A percentile compares a stretch with the other conserved stretches of the same genome.
Evolutionary conservation across 2,888 invertebrate genomes (phyloP).

Genomic region (Heteromurus nitidus): DNA sequence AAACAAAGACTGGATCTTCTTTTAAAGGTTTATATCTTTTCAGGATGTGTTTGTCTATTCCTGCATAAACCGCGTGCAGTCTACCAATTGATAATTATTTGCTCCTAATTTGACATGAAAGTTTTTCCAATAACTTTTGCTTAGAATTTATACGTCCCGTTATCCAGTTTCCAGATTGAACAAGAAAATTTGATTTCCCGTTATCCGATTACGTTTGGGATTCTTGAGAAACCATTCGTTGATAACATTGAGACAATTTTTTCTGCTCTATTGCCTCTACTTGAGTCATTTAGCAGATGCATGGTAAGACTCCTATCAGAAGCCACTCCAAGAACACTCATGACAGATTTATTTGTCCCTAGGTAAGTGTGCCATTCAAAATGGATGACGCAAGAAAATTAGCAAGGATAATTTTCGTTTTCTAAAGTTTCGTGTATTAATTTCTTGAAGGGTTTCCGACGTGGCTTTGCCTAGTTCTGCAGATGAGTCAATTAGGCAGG

Average conservation of each 20-base stretch:
- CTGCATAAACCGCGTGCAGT: too few relatives aligned
- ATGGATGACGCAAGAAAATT: not conserved
- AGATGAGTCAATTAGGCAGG: conserved; percentile 32
- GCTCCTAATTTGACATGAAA: not conserved
- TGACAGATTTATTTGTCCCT: conserved; percentile 10
- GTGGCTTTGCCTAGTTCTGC: too few relatives aligned
- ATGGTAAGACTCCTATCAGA: conserved; percentile 12
- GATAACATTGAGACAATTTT: conserved; percentile 26
- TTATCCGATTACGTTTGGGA: not conserved
- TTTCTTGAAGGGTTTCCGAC: not conserved
- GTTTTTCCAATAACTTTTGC: not conserved
- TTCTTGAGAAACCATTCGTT: conserved; percentile 11
- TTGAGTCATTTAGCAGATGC: not conserved
- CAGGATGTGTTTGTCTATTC: too few relatives aligned
- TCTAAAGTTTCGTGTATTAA: not conserved
- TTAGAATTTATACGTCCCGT: conserved; percentile 43
- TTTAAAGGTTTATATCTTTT: conserved; percentile 6
- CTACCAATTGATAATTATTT: too few relatives aligned
- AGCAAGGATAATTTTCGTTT: not conserved
- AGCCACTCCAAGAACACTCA: conserved; percentile 9
- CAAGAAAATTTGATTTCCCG: conserved; percentile 22
- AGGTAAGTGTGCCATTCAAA: conserved; percentile 2
- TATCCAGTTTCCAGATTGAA: conserved; percentile 25
- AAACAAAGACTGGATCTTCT: not conserved
- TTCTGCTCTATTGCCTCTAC: not conserved